Evolutionary conservation across 37 sponge, comb jelly and placozoan species (phyloP), one percentile per base, ranked within the genome.

Genomic region (Ephydatia muelleri): DNA sequence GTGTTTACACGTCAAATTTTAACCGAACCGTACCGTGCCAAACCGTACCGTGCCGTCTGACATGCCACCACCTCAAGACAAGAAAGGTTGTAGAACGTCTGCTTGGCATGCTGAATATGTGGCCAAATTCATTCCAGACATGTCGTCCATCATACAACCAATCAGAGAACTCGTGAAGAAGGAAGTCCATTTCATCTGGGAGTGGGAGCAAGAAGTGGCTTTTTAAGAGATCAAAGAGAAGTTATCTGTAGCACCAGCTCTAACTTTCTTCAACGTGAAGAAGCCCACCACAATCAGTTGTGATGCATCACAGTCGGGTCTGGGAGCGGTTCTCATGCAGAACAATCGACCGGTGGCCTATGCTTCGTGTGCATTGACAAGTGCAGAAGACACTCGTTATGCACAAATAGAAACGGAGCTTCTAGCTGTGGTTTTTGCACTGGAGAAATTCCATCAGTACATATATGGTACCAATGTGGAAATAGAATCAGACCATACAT

Each of bases 341-440:
- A 74, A 83, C 4, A 36, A 73, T 28, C 37, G n/a, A 25, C 84
- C 84, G 11, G 71, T 74, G 25, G 84, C 75, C 25, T 83, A 57
- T 40, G 84, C 84, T 25, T 74, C 75, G 23, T 6, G 76, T 9
- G 49, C 66, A 31, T 65, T 84, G 12, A 75, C 85, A 29, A 27
- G 28, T 30, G 34, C 85, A 23, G 75, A 84, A 73, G n/a, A n/a
- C n/a, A 49, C 64, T 30, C 1, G 25, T 2, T 84, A 84, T 43
- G 85, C 85, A 5, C 85, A 84, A 8, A 84, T 84, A 25, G 76
- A 84, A 47, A 84, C 75, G 35, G 76, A 84, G 77, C 67, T 84
- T 49, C 77, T 84, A 38, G 85, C 85, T 19, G 71, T 84, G 23
- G 85, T 84, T 12, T 84, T 84, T 75, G 76, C 65, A 70, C 26